A percentile compares a stretch with the other conserved stretches of the same genome.
Evolutionary conservation across 1,140 invertebrate species (phyloP).

Genomic region (Tetragonula clypearis): DNA sequence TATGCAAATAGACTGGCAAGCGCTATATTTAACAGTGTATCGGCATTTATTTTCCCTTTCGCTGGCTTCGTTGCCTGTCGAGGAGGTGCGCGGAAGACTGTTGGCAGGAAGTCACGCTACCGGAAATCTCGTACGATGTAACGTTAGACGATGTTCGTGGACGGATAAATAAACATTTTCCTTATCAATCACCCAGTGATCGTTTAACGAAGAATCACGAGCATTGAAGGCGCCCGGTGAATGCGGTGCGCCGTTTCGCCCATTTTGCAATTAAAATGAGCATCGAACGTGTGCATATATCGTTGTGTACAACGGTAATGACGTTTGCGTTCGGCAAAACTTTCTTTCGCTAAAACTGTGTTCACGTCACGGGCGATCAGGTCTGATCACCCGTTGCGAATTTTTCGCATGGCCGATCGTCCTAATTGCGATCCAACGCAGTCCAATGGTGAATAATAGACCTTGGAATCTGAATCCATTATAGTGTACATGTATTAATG

Average conservation of each 20-base stretch:
- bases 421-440: slow-evolving; percentile 12
- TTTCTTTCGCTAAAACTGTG: too few species aligned
- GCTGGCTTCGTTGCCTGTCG: slow-evolving; percentile 52
- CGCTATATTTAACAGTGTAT: background rate
- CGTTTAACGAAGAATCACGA: background rate
- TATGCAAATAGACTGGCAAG: background rate
- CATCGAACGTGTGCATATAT: background rate
- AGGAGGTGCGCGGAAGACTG: slow-evolving; percentile 43
- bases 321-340: too few species aligned
- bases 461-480: background rate
- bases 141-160: slow-evolving; percentile 57
- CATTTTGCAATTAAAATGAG: background rate
- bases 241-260: background rate
- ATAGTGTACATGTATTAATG: background rate
- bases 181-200: background rate
- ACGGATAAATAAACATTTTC: slow-evolving; percentile 64
- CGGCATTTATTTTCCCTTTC: background rate
- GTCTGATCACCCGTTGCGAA: background rate
- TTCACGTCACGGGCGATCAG: background rate
- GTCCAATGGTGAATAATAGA: background rate
- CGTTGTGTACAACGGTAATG: background rate
- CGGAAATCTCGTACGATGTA: slow-evolving; percentile 70
- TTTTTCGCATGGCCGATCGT: slow-evolving; percentile 14
- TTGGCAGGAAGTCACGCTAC: slow-evolving; percentile 74
- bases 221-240: background rate